phyloP scores from a whole-genome alignment of 2,888 invertebrate genomes.

The Melitaea athalia region DNA sequence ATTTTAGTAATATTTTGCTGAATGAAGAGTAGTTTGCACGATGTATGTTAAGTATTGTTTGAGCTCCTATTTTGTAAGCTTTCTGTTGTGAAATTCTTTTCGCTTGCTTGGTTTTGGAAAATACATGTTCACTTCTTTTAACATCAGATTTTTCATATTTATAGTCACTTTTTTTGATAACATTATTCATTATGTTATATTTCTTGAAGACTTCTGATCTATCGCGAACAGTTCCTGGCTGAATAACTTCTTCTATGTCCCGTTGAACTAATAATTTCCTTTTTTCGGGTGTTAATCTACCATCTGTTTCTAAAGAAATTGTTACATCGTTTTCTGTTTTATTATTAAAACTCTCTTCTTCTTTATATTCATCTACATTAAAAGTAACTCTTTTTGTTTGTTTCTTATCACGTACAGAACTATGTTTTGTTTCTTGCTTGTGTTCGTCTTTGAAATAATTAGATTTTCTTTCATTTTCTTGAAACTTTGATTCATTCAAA shows the following conservation, averaged over 20 bases:
- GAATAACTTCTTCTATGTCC: slow-evolving; percentile 49
- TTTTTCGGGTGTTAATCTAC: slow-evolving; percentile 41
- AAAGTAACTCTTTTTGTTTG: slow-evolving; percentile 17
- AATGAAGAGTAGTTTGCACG: slow-evolving; percentile 59
- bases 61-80: slow-evolving; percentile 61
- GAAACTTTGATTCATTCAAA: not conserved
- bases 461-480: not conserved
- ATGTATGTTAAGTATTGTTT: slow-evolving; percentile 69
- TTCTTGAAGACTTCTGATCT: slow-evolving; percentile 45
- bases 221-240: slow-evolving; percentile 47
- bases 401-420: not conserved
- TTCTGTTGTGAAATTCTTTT: slow-evolving; percentile 54
- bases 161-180: slow-evolving; percentile 19
- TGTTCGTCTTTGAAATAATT: not conserved
- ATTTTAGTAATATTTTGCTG: slow-evolving; percentile 66
- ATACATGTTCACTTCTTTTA: not conserved
- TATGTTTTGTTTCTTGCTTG: not conserved
- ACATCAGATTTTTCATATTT: slow-evolving; percentile 8
- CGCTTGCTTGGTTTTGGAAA: not conserved
- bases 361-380: not conserved
- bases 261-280: slow-evolving; percentile 44
- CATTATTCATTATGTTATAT: slow-evolving; percentile 26
- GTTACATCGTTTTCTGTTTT: slow-evolving; percentile 44
- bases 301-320: slow-evolving; percentile 36
- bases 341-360: slow-evolving; percentile 30